Evolutionary conservation across 2,888 invertebrate genomes (phyloP).

Genomic region (Sarcophaga subvicina): DNA sequence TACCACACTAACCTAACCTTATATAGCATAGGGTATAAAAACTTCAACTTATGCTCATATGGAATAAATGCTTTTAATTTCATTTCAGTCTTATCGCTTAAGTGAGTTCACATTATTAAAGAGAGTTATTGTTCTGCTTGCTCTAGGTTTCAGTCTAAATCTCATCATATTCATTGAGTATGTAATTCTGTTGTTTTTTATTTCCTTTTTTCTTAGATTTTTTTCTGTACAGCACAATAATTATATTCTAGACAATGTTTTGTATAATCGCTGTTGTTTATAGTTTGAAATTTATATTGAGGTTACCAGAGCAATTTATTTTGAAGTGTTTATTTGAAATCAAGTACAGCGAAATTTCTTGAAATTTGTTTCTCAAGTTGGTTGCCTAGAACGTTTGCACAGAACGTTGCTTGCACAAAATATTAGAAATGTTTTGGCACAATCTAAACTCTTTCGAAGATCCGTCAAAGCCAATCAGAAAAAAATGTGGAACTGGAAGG

Average conservation of each 20-base stretch:
- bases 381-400: too few species aligned
- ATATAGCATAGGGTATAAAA: too few species aligned
- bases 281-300: slow-evolving; percentile 6
- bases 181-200: not conserved
- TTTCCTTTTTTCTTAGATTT: slow-evolving; percentile 15
- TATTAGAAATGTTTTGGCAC: too few species aligned
- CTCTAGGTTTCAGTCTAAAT: not conserved
- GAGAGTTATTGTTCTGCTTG: slow-evolving; percentile 29
- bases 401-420: too few species aligned
- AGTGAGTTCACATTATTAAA: slow-evolving; percentile 15
- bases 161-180: not conserved
- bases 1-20: too few species aligned
- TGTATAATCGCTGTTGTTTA: not conserved
- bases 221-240: slow-evolving; percentile 6
- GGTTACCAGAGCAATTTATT: slow-evolving; percentile 3
- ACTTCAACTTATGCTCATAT: not conserved
- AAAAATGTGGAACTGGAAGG: too few species aligned
- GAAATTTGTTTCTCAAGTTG: not conserved
- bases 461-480: too few species aligned
- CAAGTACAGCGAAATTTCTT: not conserved
- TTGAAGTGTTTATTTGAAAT: not conserved
- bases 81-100: slow-evolving; percentile 30
- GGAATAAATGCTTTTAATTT: slow-evolving; percentile 35
- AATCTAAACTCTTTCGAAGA: too few species aligned
- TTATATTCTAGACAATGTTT: slow-evolving; percentile 22